A percentile compares a stretch with the other conserved stretches of the same genome.
Evolutionary conservation across 2,888 invertebrate genomes (phyloP).

Genomic region (Sepioteuthis lessoniana): DNA sequence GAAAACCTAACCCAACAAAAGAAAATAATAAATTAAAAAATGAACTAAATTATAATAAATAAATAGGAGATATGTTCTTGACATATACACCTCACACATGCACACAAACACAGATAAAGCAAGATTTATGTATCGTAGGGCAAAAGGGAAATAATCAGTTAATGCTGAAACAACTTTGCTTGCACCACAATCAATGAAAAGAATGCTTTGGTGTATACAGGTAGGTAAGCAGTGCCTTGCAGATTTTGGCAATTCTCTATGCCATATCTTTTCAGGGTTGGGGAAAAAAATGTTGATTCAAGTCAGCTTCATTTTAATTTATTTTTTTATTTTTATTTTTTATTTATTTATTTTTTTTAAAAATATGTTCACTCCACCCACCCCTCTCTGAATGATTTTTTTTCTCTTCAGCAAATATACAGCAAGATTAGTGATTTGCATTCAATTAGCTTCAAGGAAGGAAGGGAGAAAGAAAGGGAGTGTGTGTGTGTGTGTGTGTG

Average conservation of each 20-base stretch:
- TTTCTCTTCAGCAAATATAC: not conserved
- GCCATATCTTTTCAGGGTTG: not conserved
- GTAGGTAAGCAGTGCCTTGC: not conserved
- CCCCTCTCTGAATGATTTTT: not conserved
- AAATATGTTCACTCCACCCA: not conserved
- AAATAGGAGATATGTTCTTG: not conserved
- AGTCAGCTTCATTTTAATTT: too few species aligned
- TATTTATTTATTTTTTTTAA: too few species aligned
- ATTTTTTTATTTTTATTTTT: too few species aligned
- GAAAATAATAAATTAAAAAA: constrained; percentile 17
- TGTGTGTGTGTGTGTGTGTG: not conserved
- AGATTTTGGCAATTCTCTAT: not conserved
- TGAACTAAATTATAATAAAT: constrained; percentile 16
- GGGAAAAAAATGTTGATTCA: not conserved
- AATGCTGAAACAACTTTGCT: not conserved
- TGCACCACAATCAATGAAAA: not conserved
- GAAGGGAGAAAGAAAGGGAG: too few species aligned
- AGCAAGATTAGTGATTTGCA: not conserved
- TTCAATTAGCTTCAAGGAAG: not conserved
- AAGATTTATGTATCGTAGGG: not conserved
- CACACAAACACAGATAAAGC: constrained; percentile 15
- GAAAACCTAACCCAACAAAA: not conserved
- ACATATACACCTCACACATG: not conserved
- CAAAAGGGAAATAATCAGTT: not conserved
- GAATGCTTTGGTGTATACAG: not conserved